Percentiles rank a stretch among this genome's conserved stretches.
Evolutionary conservation across 2,113 vertebrate species (phyloP).

Genomic region (Marcusenius ussheri): DNA sequence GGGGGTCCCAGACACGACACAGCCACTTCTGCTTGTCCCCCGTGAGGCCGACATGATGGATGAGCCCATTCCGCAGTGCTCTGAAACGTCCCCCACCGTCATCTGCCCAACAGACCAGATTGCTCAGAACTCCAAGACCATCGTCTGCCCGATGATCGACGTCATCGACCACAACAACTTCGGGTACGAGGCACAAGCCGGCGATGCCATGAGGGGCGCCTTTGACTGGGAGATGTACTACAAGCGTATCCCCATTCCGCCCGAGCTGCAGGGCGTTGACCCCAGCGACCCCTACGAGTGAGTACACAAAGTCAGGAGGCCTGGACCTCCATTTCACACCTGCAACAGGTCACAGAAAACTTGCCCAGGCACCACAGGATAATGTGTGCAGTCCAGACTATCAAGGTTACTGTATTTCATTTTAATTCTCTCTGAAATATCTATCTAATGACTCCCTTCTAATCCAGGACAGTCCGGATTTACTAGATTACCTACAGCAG

Average conservation of each 20-base stretch:
- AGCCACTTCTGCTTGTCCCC: not conserved
- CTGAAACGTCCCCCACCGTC: not conserved
- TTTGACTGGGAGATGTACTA: conserved; percentile 96
- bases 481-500: not conserved
- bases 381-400: not conserved
- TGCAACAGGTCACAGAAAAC: not conserved
- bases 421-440: not conserved
- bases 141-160: conserved; percentile 88
- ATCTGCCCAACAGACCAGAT: conserved; percentile 71
- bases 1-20: not conserved
- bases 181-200: conserved; percentile 82
- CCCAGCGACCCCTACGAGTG: conserved; percentile 85
- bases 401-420: not conserved
- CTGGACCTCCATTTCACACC: not conserved
- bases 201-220: conserved; percentile 82
- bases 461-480: not conserved
- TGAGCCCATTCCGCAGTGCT: not conserved
- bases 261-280: conserved; percentile 74
- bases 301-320: conserved; percentile 44
- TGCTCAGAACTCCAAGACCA: conserved; percentile 80
- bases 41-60: not conserved
- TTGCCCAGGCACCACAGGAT: not conserved
- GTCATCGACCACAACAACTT: conserved; percentile 93
- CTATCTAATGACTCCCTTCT: not conserved
- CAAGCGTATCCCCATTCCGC: conserved; percentile 82